phyloP scores from a whole-genome alignment of 2,888 invertebrate genomes.

The Podabrus alpinus region DNA sequence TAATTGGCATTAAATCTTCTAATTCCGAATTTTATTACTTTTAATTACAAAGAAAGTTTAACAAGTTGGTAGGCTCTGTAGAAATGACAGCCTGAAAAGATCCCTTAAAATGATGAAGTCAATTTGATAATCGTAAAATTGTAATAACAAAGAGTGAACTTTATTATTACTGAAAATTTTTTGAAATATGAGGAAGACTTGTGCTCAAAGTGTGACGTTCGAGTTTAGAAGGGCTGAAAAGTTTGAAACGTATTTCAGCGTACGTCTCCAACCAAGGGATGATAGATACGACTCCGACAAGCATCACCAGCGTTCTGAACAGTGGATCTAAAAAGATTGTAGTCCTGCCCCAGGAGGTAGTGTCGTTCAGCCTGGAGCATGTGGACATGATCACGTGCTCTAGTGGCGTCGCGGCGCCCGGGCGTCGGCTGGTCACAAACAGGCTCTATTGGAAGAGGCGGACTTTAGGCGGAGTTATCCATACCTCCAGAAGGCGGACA shows the following conservation, averaged over 20 bases:
- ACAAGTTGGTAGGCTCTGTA: not conserved
- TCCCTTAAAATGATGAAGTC: not conserved
- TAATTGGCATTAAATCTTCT: not conserved
- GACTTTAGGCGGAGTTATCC: conserved; percentile 44
- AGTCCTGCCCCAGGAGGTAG: conserved; percentile 45
- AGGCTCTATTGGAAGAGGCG: conserved; percentile 46
- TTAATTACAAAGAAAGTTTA: not conserved
- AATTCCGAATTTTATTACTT: not conserved
- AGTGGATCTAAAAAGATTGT: conserved; percentile 23
- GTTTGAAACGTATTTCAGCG: not conserved
- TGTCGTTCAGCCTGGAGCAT: conserved; percentile 42
- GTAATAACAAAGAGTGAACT: not conserved
- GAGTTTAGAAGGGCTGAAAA: not conserved
- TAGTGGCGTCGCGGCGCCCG: conserved; percentile 48
- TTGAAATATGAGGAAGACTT: not conserved
- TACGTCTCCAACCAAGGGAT: not conserved
- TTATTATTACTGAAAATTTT: not conserved
- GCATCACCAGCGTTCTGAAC: conserved; percentile 22
- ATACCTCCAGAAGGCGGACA: conserved; percentile 48
- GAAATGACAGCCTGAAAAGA: not conserved
- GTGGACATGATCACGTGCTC: conserved; percentile 50
- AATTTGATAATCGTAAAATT: not conserved
- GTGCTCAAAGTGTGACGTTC: not conserved
- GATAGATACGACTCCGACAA: not conserved
- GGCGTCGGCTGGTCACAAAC: conserved; percentile 43